Percentiles rank a stretch among this genome's conserved stretches.
These are phyloP conservation scores for Hylaeus anthracinus DNA, from an alignment of 1,140 invertebrate species.

Conservation along the genomic window DNA sequence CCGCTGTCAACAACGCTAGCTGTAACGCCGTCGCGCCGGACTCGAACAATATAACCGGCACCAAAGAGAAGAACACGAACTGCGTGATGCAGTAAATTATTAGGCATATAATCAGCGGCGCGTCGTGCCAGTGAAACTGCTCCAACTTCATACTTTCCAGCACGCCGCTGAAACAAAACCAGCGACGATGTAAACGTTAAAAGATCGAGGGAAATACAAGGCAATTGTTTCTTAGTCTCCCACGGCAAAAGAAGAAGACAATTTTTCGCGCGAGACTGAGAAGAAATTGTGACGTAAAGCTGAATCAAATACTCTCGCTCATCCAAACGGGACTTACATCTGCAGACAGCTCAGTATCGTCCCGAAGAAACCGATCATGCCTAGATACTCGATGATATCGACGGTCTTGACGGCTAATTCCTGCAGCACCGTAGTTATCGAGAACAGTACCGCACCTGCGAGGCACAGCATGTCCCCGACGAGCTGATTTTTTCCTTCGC, in stretches of 20 bases:
- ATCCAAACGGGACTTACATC: constrained; percentile 83
- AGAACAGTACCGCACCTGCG: constrained; percentile 90
- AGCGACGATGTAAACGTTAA: not conserved
- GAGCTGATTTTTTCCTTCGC: constrained; percentile 87
- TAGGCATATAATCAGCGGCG: constrained; percentile 82
- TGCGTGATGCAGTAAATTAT: constrained; percentile 84
- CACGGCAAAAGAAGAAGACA: too few species aligned
- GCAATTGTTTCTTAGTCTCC: too few species aligned
- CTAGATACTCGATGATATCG: constrained; percentile 91
- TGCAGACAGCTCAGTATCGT: constrained; percentile 90
- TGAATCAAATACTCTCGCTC: not conserved
- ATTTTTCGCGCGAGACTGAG: too few species aligned
- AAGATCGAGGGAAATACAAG: too few species aligned
- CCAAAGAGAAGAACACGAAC: constrained; percentile 89
- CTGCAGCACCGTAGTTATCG: constrained; percentile 90
- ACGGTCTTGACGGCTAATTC: constrained; percentile 92
- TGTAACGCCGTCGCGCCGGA: constrained; percentile 92
- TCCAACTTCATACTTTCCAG: constrained; percentile 80
- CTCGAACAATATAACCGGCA: constrained; percentile 88
- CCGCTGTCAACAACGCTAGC: constrained; percentile 90
- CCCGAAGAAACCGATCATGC: constrained; percentile 91
- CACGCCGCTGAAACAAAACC: constrained; percentile 69
- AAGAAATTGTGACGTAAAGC: too few species aligned
- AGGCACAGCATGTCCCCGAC: constrained; percentile 93
- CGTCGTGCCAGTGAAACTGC: constrained; percentile 82